Base-by-base conservation (phyloP, 2,888 invertebrate genomes). In the Lasioglossum leucozonium region DNA sequence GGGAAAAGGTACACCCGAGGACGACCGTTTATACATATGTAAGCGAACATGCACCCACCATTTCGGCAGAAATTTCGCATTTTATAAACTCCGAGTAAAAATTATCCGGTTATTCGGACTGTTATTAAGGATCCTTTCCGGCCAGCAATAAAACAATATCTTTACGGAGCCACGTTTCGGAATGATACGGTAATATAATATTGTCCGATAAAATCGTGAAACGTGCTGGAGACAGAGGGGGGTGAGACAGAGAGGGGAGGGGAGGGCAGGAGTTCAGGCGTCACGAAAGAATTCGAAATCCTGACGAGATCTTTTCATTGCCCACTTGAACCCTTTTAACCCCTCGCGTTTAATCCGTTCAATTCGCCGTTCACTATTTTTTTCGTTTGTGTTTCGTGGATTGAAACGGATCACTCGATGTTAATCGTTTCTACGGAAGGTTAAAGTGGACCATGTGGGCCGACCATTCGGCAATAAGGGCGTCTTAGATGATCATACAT, bases 241-340 rank as follows among this genome's bases (percentile, higher is more conserved):
- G 4, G 4, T 4, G 37, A 37, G 37, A 4, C 4, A 37, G 37
- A 37, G 40, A 42, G 10, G 40, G 40, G 10, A 2, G 22, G 22
- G 51, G 51, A 6, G 51, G 3, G 10, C 22, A 5, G 51, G 8
- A 6, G 51, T 51, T 16, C 22, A 22, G 67, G 67, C 37, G 67
- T 37, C 34, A 22, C 22, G 67, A 37, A 67, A 65, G 67, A 37
- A 67, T 37, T 37, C 34, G 18, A 40, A 67, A 67, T 67, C 37
- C 37, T 77, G 47, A 77, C 37, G 77, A 37, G n/a, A 26, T 77
- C 58, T 40, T 44, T 40, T 40, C 73, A 26, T 34, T 34, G 22
- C 6, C n/a, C 30, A 51, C 55, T 73, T 55, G 51, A 51, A 58
- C 51, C 37, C 67, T 37, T 37, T 67, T 67, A 67, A 67, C 67